A percentile compares a stretch with the other conserved stretches of the same genome.
phyloP scores from a whole-genome alignment of 2,888 invertebrate genomes.

The Cephus spinipes region DNA sequence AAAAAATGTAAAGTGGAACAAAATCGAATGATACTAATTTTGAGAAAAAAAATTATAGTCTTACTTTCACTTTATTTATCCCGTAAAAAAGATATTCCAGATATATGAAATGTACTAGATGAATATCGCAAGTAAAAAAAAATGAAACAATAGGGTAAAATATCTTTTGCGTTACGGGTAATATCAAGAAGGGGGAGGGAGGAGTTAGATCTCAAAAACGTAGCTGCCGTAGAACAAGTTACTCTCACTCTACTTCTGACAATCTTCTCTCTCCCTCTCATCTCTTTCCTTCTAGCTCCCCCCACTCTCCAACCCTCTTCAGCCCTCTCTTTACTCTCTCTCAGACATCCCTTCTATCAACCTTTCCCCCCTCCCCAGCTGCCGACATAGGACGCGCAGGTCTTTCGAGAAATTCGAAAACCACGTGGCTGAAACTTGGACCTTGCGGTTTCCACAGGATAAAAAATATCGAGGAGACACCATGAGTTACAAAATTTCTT shows the following conservation, averaged over 20 bases:
- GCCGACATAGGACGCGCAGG: background rate
- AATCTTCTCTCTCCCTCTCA: constrained; percentile 18
- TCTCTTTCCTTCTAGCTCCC: background rate
- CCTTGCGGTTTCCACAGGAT: background rate
- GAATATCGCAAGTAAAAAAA: background rate
- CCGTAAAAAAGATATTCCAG: background rate
- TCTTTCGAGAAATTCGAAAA: constrained; percentile 9
- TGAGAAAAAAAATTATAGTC: no score
- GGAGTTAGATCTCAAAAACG: background rate
- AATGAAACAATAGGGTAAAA: background rate
- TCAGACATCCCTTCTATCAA: background rate
- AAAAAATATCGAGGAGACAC: background rate
- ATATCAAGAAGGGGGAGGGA: background rate
- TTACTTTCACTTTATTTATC: background rate
- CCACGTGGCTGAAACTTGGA: background rate
- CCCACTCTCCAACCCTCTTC: constrained; percentile 18
- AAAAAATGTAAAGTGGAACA: background rate
- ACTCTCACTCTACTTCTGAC: constrained; percentile 21
- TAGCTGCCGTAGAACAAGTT: constrained; percentile 14
- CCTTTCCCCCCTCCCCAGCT: background rate
- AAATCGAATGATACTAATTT: background rate
- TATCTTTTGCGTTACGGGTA: background rate
- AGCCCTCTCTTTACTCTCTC: background rate
- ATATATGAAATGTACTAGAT: background rate
- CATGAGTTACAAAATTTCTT: background rate